Conservation (phyloP, 2,888 invertebrate species). For the Ditylenchus weischeri region DNA sequence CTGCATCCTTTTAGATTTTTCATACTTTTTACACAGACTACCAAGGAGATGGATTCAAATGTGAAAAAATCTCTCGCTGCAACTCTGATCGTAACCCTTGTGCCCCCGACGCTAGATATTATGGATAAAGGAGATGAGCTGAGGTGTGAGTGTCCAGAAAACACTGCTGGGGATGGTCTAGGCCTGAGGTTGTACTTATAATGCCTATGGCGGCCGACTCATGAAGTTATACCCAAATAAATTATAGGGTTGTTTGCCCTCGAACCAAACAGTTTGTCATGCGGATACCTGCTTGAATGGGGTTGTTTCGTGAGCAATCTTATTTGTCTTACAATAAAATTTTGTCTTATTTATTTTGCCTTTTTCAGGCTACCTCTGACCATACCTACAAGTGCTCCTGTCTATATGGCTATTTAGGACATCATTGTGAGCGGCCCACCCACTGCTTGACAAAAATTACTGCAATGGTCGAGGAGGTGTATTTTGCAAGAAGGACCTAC, state of each 20-base stretch:
- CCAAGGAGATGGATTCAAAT: slow-evolving; percentile 74
- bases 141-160: slow-evolving; percentile 35
- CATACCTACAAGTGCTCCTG: slow-evolving; percentile 42
- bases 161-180: slow-evolving; percentile 49
- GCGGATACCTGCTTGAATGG: slow-evolving; percentile 45
- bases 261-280: slow-evolving; percentile 35
- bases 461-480: slow-evolving; percentile 30
- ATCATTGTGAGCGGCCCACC: slow-evolving; percentile 25
- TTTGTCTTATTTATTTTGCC: slow-evolving; percentile 3
- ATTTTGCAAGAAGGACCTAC: slow-evolving; percentile 11
- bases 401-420: slow-evolving; percentile 37
- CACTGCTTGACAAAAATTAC: slow-evolving; percentile 23
- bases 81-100: slow-evolving; percentile 70
- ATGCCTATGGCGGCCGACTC: too few species aligned
- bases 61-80: slow-evolving; percentile 62
- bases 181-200: slow-evolving; percentile 12
- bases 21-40: slow-evolving; percentile 67
- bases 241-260: slow-evolving; percentile 25
- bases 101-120: slow-evolving; percentile 61
- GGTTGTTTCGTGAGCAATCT: slow-evolving; percentile 41
- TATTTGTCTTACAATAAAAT: neutral
- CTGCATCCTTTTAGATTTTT: neutral
- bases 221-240: too few species aligned
- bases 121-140: slow-evolving; percentile 21
- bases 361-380: slow-evolving; percentile 33